phyloP scores from a whole-genome alignment of 2,797 vertebrate genomes.

The Sciaenops ocellatus region DNA sequence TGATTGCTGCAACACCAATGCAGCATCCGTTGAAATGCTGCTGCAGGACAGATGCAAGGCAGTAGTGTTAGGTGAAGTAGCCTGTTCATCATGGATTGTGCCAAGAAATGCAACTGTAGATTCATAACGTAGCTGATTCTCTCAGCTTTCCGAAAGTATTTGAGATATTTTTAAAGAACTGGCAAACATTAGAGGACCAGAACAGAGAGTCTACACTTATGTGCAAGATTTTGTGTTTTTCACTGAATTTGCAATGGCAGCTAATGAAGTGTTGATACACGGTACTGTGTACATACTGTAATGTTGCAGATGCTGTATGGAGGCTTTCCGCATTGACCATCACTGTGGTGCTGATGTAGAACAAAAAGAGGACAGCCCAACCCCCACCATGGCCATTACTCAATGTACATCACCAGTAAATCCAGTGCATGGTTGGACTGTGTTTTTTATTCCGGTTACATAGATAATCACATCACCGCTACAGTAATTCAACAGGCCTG shows the following conservation, averaged over 20 bases:
- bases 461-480: slow-evolving; percentile 52
- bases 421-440: slow-evolving; percentile 35
- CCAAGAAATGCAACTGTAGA: background rate
- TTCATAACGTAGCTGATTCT: background rate
- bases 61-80: background rate
- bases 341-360: slow-evolving; percentile 23
- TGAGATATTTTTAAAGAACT: background rate
- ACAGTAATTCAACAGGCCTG: slow-evolving; percentile 79
- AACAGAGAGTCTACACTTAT: background rate
- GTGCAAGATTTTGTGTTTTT: background rate
- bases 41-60: slow-evolving; percentile 16
- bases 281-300: background rate
- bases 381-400: too few species aligned
- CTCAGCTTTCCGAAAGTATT: background rate
- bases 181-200: background rate
- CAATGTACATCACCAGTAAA: slow-evolving; percentile 36
- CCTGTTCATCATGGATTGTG: slow-evolving; percentile 1
- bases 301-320: slow-evolving; percentile 11
- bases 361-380: background rate
- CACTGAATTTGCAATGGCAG: background rate
- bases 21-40: slow-evolving; percentile 21
- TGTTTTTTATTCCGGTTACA: slow-evolving; percentile 39
- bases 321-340: slow-evolving; percentile 12
- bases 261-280: slow-evolving; percentile 1
- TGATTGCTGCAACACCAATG: slow-evolving; percentile 31